phyloP scores from a whole-genome alignment of 1,140 invertebrate genomes.

The Pomacea maculata region DNA sequence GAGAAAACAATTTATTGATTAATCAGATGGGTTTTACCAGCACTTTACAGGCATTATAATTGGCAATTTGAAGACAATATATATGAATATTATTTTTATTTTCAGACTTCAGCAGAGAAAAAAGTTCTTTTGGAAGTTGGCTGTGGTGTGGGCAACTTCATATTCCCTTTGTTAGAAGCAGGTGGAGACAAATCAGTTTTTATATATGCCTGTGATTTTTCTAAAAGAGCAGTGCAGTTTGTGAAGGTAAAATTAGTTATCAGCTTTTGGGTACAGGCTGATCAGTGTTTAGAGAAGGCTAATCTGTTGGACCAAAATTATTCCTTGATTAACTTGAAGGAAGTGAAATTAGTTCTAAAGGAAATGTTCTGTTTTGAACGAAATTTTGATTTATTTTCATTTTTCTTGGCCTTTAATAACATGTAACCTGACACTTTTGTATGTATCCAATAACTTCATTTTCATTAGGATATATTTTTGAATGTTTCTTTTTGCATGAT shows the following conservation, averaged over 20 bases:
- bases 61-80: neutral
- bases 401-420: neutral
- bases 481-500: no score
- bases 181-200: conserved; percentile 74
- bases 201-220: conserved; percentile 95
- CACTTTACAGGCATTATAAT: neutral
- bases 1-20: neutral
- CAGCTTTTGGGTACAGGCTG: neutral
- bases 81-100: conserved; percentile 1
- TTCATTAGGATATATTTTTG: no score
- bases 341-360: no score
- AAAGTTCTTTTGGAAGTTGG: conserved; percentile 81
- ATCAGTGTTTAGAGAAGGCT: no score
- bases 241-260: conserved; percentile 71
- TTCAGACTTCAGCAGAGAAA: conserved; percentile 11
- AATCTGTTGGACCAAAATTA: neutral
- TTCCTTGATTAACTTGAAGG: neutral
- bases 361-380: neutral
- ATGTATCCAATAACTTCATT: no score
- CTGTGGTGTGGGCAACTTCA: conserved; percentile 96
- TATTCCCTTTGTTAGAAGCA: conserved; percentile 91
- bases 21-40: neutral
- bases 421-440: no score
- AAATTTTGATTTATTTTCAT: neutral
- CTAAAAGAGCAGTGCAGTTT: conserved; percentile 87